Evolutionary conservation across 1,140 invertebrate genomes (phyloP).

Genomic region (Wiebesia pumilae): DNA sequence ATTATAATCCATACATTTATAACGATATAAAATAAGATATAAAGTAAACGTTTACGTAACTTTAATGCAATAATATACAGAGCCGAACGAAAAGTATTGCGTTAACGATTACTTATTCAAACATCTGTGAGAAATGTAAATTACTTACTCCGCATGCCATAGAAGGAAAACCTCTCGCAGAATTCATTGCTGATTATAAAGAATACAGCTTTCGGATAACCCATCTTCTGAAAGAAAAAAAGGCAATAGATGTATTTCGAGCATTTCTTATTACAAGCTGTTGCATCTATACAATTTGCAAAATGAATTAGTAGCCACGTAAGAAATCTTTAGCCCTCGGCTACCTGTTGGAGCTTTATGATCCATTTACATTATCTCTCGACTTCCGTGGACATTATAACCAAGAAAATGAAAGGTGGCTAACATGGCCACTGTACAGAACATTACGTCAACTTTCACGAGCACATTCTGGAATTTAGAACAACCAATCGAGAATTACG

Average conservation of each 20-base stretch:
- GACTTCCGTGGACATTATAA: not conserved
- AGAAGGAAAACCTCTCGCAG: slow-evolving; percentile 96
- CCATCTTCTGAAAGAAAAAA: slow-evolving; percentile 79
- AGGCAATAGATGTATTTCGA: not conserved
- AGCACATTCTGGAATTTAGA: not conserved
- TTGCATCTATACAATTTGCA: not conserved
- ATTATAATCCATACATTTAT: no score
- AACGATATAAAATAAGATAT: no score
- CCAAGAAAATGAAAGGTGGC: not conserved
- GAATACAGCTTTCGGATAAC: slow-evolving; percentile 92
- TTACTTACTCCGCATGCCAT: slow-evolving; percentile 94
- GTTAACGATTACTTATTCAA: no score
- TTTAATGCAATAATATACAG: no score
- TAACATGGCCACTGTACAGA: not conserved
- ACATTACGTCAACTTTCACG: not conserved
- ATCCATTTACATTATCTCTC: not conserved
- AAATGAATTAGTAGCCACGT: not conserved
- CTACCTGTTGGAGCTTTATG: not conserved
- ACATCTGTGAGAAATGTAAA: not conserved
- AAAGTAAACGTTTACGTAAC: no score
- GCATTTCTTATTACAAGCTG: not conserved
- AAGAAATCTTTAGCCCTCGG: not conserved
- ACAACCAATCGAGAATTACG: not conserved
- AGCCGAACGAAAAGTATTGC: no score
- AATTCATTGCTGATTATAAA: slow-evolving; percentile 97